phyloP scores from a whole-genome alignment of 2,113 vertebrate genomes.

The Dipodomys ordii region DNA sequence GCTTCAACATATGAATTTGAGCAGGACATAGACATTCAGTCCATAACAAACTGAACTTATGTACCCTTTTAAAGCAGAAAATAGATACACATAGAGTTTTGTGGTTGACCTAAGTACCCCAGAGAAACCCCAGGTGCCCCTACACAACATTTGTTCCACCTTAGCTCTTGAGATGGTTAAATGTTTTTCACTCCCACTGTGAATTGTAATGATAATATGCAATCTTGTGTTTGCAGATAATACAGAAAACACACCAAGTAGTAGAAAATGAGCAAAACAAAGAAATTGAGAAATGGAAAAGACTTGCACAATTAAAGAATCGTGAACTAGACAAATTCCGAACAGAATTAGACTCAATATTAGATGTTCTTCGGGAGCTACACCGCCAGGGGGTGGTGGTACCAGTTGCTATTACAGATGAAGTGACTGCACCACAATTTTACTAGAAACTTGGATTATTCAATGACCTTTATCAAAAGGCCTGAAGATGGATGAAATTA shows the following conservation, averaged over 20 bases:
- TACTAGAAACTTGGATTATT: conserved; percentile 61
- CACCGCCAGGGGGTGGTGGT: conserved; percentile 93
- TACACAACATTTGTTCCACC: not conserved
- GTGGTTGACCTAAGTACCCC: not conserved
- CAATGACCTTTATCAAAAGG: not conserved
- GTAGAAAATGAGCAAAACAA: conserved; percentile 84
- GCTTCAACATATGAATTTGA: not conserved
- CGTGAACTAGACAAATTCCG: conserved; percentile 93
- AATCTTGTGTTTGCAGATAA: conserved; percentile 86
- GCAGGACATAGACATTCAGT: not conserved
- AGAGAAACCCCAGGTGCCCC: not conserved
- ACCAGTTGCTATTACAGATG: conserved; percentile 75
- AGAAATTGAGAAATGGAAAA: conserved; percentile 91
- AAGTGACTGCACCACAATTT: conserved; percentile 43
- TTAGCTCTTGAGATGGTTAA: not conserved
- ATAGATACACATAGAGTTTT: not conserved
- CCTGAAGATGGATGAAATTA: not conserved
- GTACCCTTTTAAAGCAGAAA: not conserved
- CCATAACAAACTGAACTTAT: not conserved
- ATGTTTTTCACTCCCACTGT: not conserved
- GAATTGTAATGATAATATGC: not conserved
- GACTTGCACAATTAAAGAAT: conserved; percentile 91
- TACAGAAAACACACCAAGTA: conserved; percentile 83
- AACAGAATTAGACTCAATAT: conserved; percentile 94
- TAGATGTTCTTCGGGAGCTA: conserved; percentile 93